Evolutionary conservation across 2,888 invertebrate genomes (phyloP).

Genomic region (Spisula solida): DNA sequence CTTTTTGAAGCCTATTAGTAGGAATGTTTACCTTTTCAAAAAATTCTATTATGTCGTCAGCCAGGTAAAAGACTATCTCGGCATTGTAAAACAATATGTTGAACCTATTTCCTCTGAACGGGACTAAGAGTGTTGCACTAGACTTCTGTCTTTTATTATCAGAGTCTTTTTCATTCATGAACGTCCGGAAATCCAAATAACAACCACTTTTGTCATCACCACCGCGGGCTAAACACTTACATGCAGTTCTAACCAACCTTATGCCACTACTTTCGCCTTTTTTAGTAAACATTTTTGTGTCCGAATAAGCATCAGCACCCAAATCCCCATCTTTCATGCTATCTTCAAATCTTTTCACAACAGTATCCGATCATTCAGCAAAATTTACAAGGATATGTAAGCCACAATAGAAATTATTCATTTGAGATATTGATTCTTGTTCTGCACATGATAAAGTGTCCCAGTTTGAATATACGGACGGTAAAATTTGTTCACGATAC

Average conservation of each 20-base stretch:
- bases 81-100: slow-evolving; percentile 35
- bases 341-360: slow-evolving; percentile 17
- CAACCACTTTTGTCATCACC: slow-evolving; percentile 42
- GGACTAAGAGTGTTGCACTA: not conserved
- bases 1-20: too few species aligned
- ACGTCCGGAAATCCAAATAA: slow-evolving; percentile 26
- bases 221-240: slow-evolving; percentile 28
- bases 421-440: too few species aligned
- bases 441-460: not conserved
- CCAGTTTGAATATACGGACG: slow-evolving; percentile 21
- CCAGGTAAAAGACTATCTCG: not conserved
- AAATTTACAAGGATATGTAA: slow-evolving; percentile 36
- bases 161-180: slow-evolving; percentile 2
- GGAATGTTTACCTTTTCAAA: slow-evolving; percentile 36
- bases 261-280: slow-evolving; percentile 29
- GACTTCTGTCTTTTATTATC: not conserved
- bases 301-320: slow-evolving; percentile 29
- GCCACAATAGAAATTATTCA: too few species aligned
- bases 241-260: slow-evolving; percentile 19
- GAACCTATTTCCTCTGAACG: slow-evolving; percentile 27
- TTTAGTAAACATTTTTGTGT: not conserved
- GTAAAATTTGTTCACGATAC: slow-evolving; percentile 35
- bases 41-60: slow-evolving; percentile 47
- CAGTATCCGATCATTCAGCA: slow-evolving; percentile 31
- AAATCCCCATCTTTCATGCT: slow-evolving; percentile 5